These are phyloP conservation scores for Trichoplax adhaerens DNA, from an alignment of 37 sponge, comb jelly and placozoan species.

Conservation along the genomic window DNA sequence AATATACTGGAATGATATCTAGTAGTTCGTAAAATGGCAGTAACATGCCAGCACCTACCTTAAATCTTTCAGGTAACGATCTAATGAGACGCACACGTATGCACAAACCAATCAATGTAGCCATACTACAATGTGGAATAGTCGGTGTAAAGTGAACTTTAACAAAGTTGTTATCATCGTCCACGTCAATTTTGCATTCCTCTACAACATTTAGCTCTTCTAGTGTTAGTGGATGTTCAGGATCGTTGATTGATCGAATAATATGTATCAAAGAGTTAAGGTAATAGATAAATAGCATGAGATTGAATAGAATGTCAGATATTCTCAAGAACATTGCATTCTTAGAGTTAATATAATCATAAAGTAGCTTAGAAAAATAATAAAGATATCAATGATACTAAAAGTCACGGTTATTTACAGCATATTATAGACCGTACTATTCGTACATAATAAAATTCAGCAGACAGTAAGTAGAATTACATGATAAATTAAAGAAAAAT, in stretches of 20 bases:
- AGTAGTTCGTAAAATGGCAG: no score
- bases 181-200: slow-evolving; percentile 57
- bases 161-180: slow-evolving; percentile 36
- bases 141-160: slow-evolving; percentile 87
- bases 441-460: no score
- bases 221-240: slow-evolving; percentile 93
- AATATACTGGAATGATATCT: no score
- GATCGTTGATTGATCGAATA: slow-evolving; percentile 75
- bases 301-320: neutral
- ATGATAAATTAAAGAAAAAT: no score
- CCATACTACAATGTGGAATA: slow-evolving; percentile 99
- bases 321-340: neutral
- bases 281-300: no score
- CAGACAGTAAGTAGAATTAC: no score
- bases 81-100: slow-evolving; percentile 70
- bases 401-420: neutral
- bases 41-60: no score
- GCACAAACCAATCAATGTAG: slow-evolving; percentile 91
- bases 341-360: slow-evolving; percentile 1
- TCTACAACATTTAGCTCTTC: slow-evolving; percentile 90
- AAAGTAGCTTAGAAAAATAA: neutral
- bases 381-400: neutral
- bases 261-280: slow-evolving; percentile 30
- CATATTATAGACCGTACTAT: neutral
- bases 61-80: slow-evolving; percentile 38